A percentile compares a stretch with the other conserved stretches of the same genome.
Evolutionary conservation across 2,113 vertebrate genomes (phyloP).

Genomic region (Nibea coibor): DNA sequence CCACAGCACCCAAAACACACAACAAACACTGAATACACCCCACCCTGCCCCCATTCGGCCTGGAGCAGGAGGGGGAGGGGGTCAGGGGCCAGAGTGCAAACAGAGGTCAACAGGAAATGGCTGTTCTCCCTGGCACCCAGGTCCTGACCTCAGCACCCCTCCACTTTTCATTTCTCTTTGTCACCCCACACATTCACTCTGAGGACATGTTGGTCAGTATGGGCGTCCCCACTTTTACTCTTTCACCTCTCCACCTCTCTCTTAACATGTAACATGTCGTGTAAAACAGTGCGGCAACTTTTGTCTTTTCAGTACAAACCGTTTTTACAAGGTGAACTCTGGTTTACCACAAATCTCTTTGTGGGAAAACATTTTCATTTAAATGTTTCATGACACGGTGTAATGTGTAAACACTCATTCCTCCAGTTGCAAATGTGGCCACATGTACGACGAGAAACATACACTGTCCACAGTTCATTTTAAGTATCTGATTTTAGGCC

Average conservation of each 20-base stretch:
- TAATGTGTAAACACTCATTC: too few relatives aligned
- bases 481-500: background rate
- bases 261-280: constrained; percentile 17
- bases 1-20: constrained; percentile 37
- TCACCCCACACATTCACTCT: constrained; percentile 25
- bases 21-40: constrained; percentile 46
- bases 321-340: background rate
- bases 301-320: background rate
- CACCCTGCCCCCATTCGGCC: constrained; percentile 68
- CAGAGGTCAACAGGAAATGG: constrained; percentile 86
- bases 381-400: background rate
- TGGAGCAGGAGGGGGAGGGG: constrained; percentile 70
- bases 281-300: background rate
- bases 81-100: constrained; percentile 82
- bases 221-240: constrained; percentile 33
- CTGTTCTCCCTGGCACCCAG: constrained; percentile 70
- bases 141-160: constrained; percentile 74
- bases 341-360: background rate
- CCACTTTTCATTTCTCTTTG: constrained; percentile 77
- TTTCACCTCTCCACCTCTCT: constrained; percentile 13
- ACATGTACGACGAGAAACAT: background rate
- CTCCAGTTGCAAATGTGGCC: too few relatives aligned
- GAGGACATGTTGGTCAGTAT: constrained; percentile 17
- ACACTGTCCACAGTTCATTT: background rate
- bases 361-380: background rate